These are phyloP conservation scores for Heliconius aoede DNA, from an alignment of 2,888 invertebrate genomes.

Conservation along the genomic window DNA sequence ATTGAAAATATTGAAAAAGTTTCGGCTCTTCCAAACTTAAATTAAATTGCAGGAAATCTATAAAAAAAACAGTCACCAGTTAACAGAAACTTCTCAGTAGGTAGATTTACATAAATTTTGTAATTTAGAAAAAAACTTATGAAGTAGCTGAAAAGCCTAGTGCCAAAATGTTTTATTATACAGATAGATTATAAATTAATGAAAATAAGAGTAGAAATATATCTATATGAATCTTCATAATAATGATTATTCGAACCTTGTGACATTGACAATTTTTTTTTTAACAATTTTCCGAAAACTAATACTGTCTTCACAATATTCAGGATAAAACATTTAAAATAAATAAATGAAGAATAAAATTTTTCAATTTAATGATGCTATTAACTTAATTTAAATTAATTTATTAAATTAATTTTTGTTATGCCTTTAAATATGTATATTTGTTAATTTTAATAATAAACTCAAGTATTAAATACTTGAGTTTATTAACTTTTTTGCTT, in stretches of 20 bases:
- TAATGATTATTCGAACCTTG: no score
- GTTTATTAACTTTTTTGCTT: background rate
- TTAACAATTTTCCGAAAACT: no score
- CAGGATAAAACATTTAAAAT: no score
- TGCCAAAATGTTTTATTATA: conserved; percentile 39
- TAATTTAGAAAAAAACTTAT: conserved; percentile 14
- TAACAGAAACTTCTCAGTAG: conserved; percentile 13
- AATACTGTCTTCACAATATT: no score
- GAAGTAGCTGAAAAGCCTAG: conserved; percentile 28
- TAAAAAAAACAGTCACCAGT: background rate
- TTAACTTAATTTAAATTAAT: no score
- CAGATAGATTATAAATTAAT: background rate
- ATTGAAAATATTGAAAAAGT: no score
- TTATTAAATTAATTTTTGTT: conserved; percentile 1
- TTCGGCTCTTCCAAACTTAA: background rate
- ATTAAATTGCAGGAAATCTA: background rate
- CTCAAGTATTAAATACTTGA: no score
- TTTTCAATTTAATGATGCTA: background rate
- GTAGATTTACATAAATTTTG: conserved; percentile 20
- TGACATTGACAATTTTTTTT: no score
- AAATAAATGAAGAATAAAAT: background rate
- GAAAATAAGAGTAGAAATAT: conserved; percentile 11
- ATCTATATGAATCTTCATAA: no score
- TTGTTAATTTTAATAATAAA: background rate
- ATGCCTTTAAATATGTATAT: background rate